A percentile compares a stretch with the other conserved stretches of the same genome.
These are phyloP conservation scores for Suricata suricatta DNA, from an alignment of 2,113 vertebrate genomes.

Conservation along the genomic window DNA sequence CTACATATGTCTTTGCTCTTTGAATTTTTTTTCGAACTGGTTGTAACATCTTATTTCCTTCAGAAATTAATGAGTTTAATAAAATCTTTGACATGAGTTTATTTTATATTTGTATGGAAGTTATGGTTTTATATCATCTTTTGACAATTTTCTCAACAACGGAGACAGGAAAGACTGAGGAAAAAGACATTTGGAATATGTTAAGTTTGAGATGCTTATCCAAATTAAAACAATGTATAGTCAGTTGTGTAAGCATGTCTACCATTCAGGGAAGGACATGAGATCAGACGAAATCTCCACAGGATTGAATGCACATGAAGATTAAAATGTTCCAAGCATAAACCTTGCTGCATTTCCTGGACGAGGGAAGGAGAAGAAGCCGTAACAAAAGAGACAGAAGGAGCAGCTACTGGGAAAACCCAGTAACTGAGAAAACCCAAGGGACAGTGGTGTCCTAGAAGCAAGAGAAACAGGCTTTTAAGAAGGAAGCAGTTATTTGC, in stretches of 20 bases:
- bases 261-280: neutral
- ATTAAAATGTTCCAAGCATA: neutral
- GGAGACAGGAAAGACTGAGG: neutral
- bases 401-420: neutral
- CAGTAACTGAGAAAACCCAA: neutral
- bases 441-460: too few relatives aligned
- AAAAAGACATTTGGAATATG: neutral
- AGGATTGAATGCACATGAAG: neutral
- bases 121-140: neutral
- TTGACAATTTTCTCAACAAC: neutral
- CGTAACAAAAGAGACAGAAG: neutral
- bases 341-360: neutral
- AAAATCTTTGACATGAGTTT: neutral
- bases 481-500: neutral
- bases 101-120: neutral
- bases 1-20: neutral
- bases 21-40: neutral
- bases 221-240: neutral
- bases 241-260: neutral
- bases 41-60: neutral
- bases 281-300: neutral
- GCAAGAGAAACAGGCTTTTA: neutral
- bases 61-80: neutral
- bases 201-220: neutral
- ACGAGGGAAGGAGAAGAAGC: neutral